These are phyloP conservation scores for Mythimna lalbum DNA, from an alignment of 2,888 invertebrate species.

Conservation along the genomic window DNA sequence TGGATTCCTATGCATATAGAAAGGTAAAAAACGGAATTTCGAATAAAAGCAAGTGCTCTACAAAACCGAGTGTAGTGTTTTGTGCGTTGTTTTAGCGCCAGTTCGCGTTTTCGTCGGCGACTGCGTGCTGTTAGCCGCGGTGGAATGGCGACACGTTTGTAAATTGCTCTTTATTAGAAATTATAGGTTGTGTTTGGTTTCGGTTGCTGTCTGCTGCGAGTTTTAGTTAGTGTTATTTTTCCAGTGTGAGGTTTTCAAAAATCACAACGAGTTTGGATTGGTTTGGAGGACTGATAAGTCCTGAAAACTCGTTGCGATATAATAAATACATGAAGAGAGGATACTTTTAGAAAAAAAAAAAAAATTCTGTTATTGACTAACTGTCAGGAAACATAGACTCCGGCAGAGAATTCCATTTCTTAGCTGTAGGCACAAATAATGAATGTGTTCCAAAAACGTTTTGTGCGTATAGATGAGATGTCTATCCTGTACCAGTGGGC, in stretches of 20 bases:
- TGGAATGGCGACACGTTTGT: constrained; percentile 26
- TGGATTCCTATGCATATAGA: constrained; percentile 54
- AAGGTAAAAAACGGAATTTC: constrained; percentile 42
- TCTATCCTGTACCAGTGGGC: no score
- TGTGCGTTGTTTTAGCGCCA: constrained; percentile 49
- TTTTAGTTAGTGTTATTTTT: neutral
- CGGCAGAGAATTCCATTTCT: no score
- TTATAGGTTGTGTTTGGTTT: constrained; percentile 18
- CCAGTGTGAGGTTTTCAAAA: neutral
- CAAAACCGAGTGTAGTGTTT: constrained; percentile 42
- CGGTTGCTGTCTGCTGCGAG: neutral
- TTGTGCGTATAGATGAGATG: no score
- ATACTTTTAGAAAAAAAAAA: no score
- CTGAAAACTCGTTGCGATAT: no score
- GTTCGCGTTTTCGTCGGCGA: constrained; percentile 14
- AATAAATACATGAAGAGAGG: no score
- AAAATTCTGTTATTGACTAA: no score
- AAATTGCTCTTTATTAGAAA: constrained; percentile 39
- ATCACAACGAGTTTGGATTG: neutral
- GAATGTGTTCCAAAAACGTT: no score
- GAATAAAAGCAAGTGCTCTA: constrained; percentile 48
- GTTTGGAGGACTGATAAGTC: neutral
- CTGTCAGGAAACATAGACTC: no score
- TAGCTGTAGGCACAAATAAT: no score
- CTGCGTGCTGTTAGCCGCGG: constrained; percentile 23